Evolutionary conservation across 2,888 invertebrate genomes (phyloP), one percentile per base, ranked within the genome.

Genomic region (Drosophila rubida): DNA sequence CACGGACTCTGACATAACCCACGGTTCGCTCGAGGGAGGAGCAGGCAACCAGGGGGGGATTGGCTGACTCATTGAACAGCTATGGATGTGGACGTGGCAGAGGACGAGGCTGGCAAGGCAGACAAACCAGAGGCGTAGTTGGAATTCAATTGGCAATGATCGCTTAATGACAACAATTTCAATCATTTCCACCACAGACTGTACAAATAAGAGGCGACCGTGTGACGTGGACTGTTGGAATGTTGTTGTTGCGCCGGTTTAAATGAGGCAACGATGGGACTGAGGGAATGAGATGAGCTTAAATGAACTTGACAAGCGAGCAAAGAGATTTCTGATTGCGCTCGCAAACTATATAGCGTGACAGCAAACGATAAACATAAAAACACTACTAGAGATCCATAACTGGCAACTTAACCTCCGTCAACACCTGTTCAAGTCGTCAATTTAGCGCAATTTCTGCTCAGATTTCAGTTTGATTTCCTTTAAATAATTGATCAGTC

Each of bases 111-210:
- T 64, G 55, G 37, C 16, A 27, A 25, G 6, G 19, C 49, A 1
- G n/a, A 30, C 37, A 0, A 42, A 46, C 57, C 27, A 45, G 53
- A 61, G 53, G 27, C 45, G 50, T 57, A 59, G 61, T 57, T 54
- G 71, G 35, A 59, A 71, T 71, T 71, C 64, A 77, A 75, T 77
- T 74, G 75, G 19, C 68, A 77, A 71, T 72, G 65, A 78, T 74
- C 70, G 63, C 55, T 75, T 67, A 77, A 71, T 77, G 68, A 55
- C 78, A 77, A 63, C 71, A 67, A 78, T 78, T 74, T 75, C 58
- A 77, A 78, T 78, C 61, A 75, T 68, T 74, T 74, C 55, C 45
- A 32, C n/a, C 32, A 55, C 54, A 53, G 59, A 42, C 61, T 53
- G 35, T 37, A 37, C 35, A 7, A 37, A 37, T 37, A 37, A 13